Percentiles rank a stretch among this genome's conserved stretches.
Conservation (phyloP, 2,113 vertebrate species). For the Ophiodon elongatus region DNA sequence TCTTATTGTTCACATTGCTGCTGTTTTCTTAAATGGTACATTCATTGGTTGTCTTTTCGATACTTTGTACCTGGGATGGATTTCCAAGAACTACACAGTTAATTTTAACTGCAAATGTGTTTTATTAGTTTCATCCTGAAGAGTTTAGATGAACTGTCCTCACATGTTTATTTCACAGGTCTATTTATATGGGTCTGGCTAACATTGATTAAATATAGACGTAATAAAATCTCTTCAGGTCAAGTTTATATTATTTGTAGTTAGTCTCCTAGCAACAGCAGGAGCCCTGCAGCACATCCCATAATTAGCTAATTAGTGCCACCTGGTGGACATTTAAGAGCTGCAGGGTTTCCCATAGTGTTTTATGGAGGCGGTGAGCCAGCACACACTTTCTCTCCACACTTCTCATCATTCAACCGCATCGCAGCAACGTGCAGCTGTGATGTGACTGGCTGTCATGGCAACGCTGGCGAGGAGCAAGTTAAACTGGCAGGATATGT, state of each 20-base stretch:
- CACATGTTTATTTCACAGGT: too few relatives aligned
- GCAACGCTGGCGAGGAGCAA: too few relatives aligned
- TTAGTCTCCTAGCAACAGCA: too few relatives aligned
- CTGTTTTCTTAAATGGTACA: background rate
- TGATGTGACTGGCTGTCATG: too few relatives aligned
- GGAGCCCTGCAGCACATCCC: background rate
- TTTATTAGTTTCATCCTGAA: background rate
- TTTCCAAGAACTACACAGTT: background rate
- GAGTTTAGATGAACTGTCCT: background rate
- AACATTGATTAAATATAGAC: too few relatives aligned
- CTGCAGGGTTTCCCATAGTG: background rate
- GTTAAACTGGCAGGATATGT: too few relatives aligned
- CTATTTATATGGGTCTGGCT: too few relatives aligned
- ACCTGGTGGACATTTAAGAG: background rate
- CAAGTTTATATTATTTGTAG: too few relatives aligned
- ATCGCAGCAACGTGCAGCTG: too few relatives aligned
- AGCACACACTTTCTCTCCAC: background rate
- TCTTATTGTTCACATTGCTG: background rate
- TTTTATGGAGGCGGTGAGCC: background rate
- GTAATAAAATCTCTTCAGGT: too few relatives aligned
- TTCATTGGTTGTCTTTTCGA: background rate
- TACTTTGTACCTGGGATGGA: background rate
- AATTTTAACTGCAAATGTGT: background rate
- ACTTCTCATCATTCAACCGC: background rate
- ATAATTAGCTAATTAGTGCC: background rate